These are phyloP conservation scores for Xiphias gladius DNA, from an alignment of 2,113 vertebrate genomes.

Conservation along the genomic window DNA sequence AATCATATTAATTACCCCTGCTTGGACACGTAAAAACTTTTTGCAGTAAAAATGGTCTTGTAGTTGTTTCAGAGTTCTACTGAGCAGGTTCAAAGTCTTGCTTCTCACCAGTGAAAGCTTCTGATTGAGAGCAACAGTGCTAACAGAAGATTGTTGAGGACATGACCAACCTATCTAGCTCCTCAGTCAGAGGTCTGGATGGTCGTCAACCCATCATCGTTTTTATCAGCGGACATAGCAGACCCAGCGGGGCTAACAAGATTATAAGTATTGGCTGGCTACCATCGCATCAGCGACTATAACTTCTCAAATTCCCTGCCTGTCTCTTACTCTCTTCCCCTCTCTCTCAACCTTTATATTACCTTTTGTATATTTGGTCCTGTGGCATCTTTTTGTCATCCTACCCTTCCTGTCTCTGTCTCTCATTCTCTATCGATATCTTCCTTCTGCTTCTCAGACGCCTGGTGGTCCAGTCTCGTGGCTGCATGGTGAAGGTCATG, in stretches of 20 bases:
- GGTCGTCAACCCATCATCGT: constrained; percentile 27
- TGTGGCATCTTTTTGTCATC: neutral
- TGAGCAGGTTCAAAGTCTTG: neutral
- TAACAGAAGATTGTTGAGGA: constrained; percentile 9
- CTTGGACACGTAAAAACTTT: neutral
- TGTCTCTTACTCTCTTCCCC: neutral
- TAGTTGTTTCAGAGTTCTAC: neutral
- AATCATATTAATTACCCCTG: neutral
- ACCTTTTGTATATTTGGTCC: neutral
- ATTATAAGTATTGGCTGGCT: constrained; percentile 38
- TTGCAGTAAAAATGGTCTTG: neutral
- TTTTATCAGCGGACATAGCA: constrained; percentile 33
- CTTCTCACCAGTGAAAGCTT: neutral
- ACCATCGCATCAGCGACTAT: constrained; percentile 15
- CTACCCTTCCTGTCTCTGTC: neutral
- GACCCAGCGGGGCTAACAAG: constrained; percentile 27
- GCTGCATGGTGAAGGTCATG: constrained; percentile 54
- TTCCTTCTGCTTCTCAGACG: neutral
- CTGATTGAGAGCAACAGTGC: neutral
- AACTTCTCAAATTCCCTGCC: neutral
- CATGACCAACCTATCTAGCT: constrained; percentile 32
- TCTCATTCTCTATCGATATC: neutral
- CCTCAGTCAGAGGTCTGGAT: constrained; percentile 10
- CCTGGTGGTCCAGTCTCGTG: constrained; percentile 60
- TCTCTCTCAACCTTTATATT: neutral